Conservation (phyloP, 2,113 vertebrate species). For the Origma solitaria region DNA sequence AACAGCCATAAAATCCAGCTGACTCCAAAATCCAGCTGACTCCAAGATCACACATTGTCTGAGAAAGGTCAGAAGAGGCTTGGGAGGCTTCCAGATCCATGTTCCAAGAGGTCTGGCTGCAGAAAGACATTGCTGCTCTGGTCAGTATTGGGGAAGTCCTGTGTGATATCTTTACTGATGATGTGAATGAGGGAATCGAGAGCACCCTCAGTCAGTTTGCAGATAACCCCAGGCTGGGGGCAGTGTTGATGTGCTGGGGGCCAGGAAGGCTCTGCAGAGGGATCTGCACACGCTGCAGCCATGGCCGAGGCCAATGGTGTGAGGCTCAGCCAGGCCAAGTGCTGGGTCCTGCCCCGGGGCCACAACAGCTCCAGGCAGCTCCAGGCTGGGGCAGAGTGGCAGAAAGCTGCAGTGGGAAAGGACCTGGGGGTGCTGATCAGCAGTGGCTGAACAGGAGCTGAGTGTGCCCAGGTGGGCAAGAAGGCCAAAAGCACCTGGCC, state of each 20-base stretch:
- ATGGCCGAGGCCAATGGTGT: accelerated
- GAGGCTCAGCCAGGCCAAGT: accelerated
- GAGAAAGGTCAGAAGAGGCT: not conserved
- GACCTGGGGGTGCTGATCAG: accelerated
- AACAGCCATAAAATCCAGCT: not conserved
- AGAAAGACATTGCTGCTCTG: not conserved
- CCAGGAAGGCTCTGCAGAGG: not conserved
- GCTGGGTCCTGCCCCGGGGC: not conserved
- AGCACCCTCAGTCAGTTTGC: not conserved
- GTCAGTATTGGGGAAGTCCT: not conserved
- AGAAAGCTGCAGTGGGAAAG: not conserved
- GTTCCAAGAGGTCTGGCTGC: not conserved
- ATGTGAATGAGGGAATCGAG: not conserved
- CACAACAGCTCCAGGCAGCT: not conserved
- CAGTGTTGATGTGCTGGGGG: not conserved
- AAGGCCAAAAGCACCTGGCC: not conserved
- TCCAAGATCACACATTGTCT: accelerated
- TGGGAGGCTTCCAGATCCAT: not conserved
- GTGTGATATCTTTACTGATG: not conserved
- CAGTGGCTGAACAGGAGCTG: not conserved
- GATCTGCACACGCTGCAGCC: not conserved
- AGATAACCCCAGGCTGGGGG: not conserved
- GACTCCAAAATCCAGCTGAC: no score
- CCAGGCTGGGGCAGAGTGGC: not conserved
- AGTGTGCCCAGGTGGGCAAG: not conserved